phyloP scores from a whole-genome alignment of 2,113 vertebrate species.

The Drymodes brunneopygia region DNA sequence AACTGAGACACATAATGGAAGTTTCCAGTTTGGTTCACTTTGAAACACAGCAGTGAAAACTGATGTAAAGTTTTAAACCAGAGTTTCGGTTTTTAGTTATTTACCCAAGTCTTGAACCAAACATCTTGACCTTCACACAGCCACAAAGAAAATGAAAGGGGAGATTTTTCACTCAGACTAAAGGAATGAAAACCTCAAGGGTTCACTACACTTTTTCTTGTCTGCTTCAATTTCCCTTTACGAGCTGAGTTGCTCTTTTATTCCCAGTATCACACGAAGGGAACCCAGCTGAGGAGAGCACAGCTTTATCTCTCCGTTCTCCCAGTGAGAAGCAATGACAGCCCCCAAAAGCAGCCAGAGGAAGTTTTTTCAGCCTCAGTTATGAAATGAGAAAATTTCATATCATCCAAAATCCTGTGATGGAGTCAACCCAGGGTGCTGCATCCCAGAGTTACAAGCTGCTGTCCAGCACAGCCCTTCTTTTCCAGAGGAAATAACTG shows the following conservation, averaged over 20 bases:
- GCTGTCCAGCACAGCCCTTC: neutral
- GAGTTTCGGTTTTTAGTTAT: neutral
- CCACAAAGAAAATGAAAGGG: neutral
- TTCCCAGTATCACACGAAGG: neutral
- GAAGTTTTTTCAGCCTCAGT: neutral
- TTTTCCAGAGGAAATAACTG: neutral
- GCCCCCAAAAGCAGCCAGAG: neutral
- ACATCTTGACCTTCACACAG: neutral
- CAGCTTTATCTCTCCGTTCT: neutral
- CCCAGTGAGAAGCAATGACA: neutral
- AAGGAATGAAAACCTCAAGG: neutral
- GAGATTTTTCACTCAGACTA: neutral
- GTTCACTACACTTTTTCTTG: neutral
- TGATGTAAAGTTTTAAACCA: neutral
- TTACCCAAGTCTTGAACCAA: neutral
- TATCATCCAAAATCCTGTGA: neutral
- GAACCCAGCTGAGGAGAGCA: neutral
- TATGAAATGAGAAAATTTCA: neutral
- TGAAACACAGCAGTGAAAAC: neutral
- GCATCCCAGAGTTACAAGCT: rapidly evolving
- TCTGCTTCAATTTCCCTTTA: neutral
- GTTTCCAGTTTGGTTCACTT: neutral
- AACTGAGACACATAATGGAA: neutral
- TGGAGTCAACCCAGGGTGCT: neutral
- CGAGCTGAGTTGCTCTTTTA: neutral